phyloP scores from a whole-genome alignment of 2,888 invertebrate species.

The Lepidonotus clava region DNA sequence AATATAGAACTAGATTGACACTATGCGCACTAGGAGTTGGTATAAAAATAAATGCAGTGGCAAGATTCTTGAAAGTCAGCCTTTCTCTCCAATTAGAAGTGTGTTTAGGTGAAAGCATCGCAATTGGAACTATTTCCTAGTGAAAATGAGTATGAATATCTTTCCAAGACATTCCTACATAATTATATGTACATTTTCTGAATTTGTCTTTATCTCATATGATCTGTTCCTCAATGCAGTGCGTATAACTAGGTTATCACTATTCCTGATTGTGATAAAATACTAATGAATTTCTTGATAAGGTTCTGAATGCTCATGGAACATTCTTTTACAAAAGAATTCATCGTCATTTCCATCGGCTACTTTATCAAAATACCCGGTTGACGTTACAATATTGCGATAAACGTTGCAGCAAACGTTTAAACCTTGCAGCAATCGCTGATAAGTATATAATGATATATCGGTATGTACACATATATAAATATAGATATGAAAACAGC shows the following conservation, averaged over 20 bases:
- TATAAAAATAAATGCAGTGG: background rate
- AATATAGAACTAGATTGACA: no score
- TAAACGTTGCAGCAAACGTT: background rate
- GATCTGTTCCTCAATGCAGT: background rate
- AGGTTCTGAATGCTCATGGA: background rate
- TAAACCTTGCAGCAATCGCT: no score
- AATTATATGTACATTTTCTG: no score
- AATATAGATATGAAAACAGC: constrained; percentile 37
- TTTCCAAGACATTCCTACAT: no score
- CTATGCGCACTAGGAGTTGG: no score
- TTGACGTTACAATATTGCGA: background rate
- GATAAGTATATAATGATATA: no score
- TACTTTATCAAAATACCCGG: background rate
- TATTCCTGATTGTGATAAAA: background rate
- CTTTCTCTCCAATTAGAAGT: background rate
- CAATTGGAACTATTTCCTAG: no score
- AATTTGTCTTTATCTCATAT: constrained; percentile 5
- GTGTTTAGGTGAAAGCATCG: no score
- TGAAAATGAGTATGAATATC: no score
- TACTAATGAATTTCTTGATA: background rate
- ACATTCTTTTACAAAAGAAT: background rate
- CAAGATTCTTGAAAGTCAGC: background rate
- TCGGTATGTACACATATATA: background rate
- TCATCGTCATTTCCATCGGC: background rate
- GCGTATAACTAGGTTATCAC: background rate